These are phyloP conservation scores for Eurystomus glaucurus DNA, from an alignment of 2,797 vertebrate genomes.

Conservation along the genomic window DNA sequence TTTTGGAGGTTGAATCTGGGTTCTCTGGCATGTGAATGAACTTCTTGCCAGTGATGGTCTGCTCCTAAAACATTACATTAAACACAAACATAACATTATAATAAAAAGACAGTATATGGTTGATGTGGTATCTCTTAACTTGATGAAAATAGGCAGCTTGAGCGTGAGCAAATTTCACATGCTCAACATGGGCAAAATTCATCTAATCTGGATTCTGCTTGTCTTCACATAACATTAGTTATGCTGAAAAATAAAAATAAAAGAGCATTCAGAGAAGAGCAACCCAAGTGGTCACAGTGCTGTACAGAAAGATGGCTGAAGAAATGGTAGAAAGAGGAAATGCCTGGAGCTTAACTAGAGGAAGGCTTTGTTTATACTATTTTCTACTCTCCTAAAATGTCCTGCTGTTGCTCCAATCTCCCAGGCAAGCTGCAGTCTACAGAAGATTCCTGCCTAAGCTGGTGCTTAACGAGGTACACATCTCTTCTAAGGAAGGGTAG, in stretches of 20 bases:
- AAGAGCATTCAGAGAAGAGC: background rate
- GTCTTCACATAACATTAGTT: background rate
- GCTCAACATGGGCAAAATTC: background rate
- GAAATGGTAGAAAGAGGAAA: constrained; percentile 25
- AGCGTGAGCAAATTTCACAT: background rate
- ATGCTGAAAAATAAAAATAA: background rate
- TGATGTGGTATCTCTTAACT: background rate
- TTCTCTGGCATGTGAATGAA: constrained; percentile 26
- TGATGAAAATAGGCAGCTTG: background rate
- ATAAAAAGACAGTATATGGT: background rate
- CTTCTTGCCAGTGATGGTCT: constrained; percentile 42
- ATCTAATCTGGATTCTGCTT: background rate
- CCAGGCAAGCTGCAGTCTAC: background rate
- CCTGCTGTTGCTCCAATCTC: background rate
- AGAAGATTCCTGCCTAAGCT: background rate
- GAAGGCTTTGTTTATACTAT: background rate
- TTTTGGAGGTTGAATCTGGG: constrained; percentile 19
- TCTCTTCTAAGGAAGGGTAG: background rate
- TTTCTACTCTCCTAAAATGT: background rate
- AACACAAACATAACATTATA: background rate
- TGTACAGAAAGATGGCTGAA: constrained; percentile 7
- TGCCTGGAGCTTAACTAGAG: background rate
- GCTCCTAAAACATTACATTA: constrained; percentile 31
- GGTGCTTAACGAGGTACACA: background rate
- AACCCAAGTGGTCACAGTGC: background rate